phyloP scores from a whole-genome alignment of 2,113 vertebrate genomes.

The Pollimyrus isidori region DNA sequence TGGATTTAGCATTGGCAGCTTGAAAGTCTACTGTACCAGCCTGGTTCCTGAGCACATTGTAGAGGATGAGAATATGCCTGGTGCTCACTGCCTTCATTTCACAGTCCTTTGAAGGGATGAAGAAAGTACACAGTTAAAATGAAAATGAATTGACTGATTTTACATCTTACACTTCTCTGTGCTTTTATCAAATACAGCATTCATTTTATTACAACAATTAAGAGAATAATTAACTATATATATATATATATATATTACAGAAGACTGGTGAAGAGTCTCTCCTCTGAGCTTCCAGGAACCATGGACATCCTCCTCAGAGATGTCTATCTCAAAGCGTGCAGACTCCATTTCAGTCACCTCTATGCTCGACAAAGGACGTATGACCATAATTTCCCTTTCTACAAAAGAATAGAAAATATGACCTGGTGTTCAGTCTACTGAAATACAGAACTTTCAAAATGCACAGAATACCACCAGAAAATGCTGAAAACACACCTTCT shows the following conservation, averaged over 20 bases:
- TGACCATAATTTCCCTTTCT: constrained; percentile 90
- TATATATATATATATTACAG: constrained; percentile 61
- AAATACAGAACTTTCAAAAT: neutral
- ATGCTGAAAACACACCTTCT: constrained; percentile 66
- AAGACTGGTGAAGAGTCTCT: constrained; percentile 73
- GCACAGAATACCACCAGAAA: neutral
- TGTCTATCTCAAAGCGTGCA: constrained; percentile 88
- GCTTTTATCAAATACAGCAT: neutral
- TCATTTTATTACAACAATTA: neutral
- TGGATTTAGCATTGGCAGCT: constrained; percentile 87
- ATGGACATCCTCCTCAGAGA: constrained; percentile 87
- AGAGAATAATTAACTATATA: neutral
- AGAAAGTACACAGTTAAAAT: neutral
- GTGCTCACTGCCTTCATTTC: constrained; percentile 89
- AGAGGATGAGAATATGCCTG: constrained; percentile 76
- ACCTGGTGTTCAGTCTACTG: neutral
- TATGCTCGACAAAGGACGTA: constrained; percentile 83
- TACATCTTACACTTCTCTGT: neutral
- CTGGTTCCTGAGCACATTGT: constrained; percentile 81
- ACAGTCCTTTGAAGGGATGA: constrained; percentile 67
- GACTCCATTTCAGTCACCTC: constrained; percentile 90
- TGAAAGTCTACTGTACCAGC: constrained; percentile 84
- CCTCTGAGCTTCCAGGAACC: constrained; percentile 89
- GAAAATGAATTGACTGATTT: neutral
- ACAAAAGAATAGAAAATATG: constrained; percentile 13